Evolutionary conservation across 2,888 invertebrate genomes (phyloP).

Genomic region (Catocala sponsa): DNA sequence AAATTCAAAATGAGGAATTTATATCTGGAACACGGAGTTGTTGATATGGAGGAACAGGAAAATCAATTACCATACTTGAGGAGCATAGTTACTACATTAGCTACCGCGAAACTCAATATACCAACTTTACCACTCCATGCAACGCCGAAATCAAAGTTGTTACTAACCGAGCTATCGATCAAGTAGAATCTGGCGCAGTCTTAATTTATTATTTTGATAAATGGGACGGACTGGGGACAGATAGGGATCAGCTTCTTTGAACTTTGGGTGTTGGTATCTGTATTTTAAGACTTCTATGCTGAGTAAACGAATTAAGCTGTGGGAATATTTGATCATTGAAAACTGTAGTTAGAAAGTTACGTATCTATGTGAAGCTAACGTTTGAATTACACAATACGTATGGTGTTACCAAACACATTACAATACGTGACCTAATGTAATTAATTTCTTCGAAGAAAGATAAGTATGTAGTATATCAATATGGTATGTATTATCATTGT

Average conservation of each 20-base stretch:
- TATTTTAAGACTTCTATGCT: slow-evolving; percentile 13
- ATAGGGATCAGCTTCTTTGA: slow-evolving; percentile 41
- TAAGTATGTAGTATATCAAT: slow-evolving; percentile 59
- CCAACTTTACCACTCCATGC: slow-evolving; percentile 20
- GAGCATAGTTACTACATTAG: slow-evolving; percentile 18
- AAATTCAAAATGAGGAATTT: slow-evolving; percentile 51
- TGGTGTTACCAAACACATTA: slow-evolving; percentile 28
- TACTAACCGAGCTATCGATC: slow-evolving; percentile 35
- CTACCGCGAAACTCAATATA: slow-evolving; percentile 13
- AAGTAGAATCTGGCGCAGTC: slow-evolving; percentile 19
- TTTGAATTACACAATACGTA: slow-evolving; percentile 22
- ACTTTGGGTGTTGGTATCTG: slow-evolving; percentile 26
- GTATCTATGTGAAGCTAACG: slow-evolving; percentile 11
- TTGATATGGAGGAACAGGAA: slow-evolving; percentile 20
- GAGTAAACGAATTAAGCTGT: slow-evolving; percentile 11
- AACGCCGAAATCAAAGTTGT: slow-evolving; percentile 32
- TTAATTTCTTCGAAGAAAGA: slow-evolving; percentile 64
- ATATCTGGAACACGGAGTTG: slow-evolving; percentile 39
- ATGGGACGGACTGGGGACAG: slow-evolving; percentile 31
- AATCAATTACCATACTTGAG: slow-evolving; percentile 31
- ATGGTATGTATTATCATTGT: slow-evolving; percentile 54
- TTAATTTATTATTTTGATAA: slow-evolving; percentile 49
- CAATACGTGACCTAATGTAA: slow-evolving; percentile 47
- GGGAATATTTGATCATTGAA: slow-evolving; percentile 17
- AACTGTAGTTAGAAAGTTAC: slow-evolving; percentile 18